Conservation (phyloP, 2,113 vertebrate genomes). For the Bubo blakistoni region DNA sequence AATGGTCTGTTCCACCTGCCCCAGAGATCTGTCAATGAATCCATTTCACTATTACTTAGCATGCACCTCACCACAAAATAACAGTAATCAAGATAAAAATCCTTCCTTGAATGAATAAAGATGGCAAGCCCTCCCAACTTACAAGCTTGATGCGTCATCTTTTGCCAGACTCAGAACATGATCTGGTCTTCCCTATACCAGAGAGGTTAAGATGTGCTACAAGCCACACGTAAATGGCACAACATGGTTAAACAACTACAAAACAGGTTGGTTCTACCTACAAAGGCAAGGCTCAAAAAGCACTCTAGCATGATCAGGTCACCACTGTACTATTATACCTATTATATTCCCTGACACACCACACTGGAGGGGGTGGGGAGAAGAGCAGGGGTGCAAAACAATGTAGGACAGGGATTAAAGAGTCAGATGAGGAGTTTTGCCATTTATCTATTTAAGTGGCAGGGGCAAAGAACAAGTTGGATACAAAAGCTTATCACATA, state of each 20-base stretch:
- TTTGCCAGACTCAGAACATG: not conserved
- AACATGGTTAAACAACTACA: not conserved
- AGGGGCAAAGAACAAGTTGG: not conserved
- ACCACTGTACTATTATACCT: not conserved
- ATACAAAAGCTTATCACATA: not conserved
- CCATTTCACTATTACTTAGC: not conserved
- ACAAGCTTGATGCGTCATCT: not conserved
- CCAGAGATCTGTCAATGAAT: not conserved
- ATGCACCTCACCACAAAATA: not conserved
- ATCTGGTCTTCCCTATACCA: not conserved
- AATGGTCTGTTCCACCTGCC: not conserved
- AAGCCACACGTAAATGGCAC: not conserved
- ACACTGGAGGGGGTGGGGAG: not conserved
- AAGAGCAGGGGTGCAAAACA: not conserved
- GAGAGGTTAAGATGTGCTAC: not conserved
- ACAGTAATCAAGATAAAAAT: not conserved
- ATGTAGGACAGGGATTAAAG: not conserved
- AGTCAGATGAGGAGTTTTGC: not conserved
- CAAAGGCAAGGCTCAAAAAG: not conserved
- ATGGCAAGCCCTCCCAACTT: not conserved
- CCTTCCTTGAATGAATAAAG: not conserved
- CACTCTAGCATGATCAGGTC: not conserved
- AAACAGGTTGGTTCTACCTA: not conserved
- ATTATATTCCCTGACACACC: not conserved
- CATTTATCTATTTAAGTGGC: not conserved